Conservation (phyloP, 2,113 vertebrate species). For the Otus sunia region DNA sequence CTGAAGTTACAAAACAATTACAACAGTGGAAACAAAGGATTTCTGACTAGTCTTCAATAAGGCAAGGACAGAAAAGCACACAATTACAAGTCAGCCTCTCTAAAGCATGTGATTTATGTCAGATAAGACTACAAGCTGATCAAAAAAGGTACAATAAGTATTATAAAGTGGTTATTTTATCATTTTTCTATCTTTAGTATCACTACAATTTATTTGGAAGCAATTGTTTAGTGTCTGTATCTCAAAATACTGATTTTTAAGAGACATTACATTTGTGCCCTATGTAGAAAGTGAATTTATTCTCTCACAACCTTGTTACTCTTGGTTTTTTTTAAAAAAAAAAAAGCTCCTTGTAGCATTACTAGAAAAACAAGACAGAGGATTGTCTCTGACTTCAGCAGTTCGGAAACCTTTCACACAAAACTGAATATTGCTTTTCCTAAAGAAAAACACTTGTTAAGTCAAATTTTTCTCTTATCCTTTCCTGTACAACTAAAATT, state of each 20-base stretch:
- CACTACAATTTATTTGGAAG: not conserved
- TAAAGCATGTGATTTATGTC: not conserved
- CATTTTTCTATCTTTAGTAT: not conserved
- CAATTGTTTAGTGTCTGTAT: not conserved
- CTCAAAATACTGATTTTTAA: not conserved
- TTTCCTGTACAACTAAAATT: not conserved
- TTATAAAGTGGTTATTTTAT: not conserved
- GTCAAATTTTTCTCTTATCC: not conserved
- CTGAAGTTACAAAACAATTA: not conserved
- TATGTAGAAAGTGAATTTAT: not conserved
- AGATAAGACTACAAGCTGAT: not conserved
- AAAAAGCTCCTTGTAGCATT: not conserved
- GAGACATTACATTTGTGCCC: not conserved
- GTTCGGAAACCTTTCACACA: not conserved
- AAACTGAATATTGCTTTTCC: not conserved
- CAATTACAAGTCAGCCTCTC: not conserved
- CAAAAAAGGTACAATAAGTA: not conserved
- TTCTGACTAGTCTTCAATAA: not conserved
- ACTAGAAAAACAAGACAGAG: not conserved
- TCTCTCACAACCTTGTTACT: not conserved
- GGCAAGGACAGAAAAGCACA: not conserved
- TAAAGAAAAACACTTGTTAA: not conserved
- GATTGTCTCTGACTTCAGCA: not conserved
- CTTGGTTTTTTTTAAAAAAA: not conserved
- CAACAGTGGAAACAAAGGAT: not conserved